phyloP scores from a whole-genome alignment of 2,113 vertebrate genomes.

The Rhinolophus sinicus region DNA sequence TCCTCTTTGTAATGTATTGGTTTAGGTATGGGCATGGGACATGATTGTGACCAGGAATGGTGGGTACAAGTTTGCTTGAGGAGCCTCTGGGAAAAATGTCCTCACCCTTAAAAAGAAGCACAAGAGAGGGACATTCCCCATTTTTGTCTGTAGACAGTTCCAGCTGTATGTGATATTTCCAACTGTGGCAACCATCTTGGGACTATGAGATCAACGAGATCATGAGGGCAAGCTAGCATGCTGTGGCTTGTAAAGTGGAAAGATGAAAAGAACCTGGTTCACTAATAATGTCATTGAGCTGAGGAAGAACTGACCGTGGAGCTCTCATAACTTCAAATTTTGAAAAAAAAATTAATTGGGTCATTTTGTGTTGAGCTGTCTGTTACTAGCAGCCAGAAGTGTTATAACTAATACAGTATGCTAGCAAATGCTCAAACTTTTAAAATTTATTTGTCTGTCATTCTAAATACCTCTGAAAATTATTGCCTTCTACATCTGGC shows the following conservation, averaged over 20 bases:
- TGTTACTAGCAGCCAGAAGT: neutral
- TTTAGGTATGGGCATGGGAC: neutral
- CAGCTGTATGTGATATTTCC: neutral
- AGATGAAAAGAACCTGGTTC: conserved; percentile 27
- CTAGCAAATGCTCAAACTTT: conserved; percentile 18
- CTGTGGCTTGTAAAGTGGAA: conserved; percentile 3
- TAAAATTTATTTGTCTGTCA: neutral
- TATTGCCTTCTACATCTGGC: neutral
- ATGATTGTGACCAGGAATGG: neutral
- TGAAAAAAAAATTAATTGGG: neutral
- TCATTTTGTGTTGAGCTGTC: neutral
- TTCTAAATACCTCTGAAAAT: conserved; percentile 42
- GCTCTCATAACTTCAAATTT: neutral
- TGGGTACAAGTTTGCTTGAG: neutral
- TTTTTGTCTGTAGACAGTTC: conserved; percentile 11
- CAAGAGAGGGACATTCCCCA: neutral
- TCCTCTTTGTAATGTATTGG: conserved; percentile 40
- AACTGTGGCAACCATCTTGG: neutral
- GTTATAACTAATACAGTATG: neutral
- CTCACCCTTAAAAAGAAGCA: conserved; percentile 7
- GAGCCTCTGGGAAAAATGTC: neutral
- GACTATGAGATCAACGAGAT: neutral
- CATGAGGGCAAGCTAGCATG: neutral
- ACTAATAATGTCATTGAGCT: neutral
- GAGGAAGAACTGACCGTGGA: neutral